Conservation (phyloP, 2,888 invertebrate species). For the Tineola bisselliella region DNA sequence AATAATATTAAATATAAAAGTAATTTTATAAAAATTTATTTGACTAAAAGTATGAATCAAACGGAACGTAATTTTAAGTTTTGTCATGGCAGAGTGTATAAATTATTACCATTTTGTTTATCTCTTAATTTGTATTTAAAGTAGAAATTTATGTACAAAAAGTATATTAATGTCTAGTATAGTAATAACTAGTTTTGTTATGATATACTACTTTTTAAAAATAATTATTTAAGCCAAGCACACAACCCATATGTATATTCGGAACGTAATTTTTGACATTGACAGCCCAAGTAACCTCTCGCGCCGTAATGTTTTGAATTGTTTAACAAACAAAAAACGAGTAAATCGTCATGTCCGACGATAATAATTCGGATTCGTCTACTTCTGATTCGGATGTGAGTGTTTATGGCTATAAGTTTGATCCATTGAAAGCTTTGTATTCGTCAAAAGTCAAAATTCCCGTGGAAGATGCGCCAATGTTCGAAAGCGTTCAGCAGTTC, state of each 20-base stretch:
- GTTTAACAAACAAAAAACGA: constrained; percentile 3
- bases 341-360: constrained; percentile 31
- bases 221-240: no score
- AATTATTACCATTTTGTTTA: no score
- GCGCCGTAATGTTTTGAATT: background rate
- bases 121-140: no score
- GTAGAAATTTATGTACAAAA: no score
- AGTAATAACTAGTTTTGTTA: no score
- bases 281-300: background rate
- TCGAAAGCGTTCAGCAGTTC: constrained; percentile 76
- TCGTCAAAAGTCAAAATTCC: constrained; percentile 65
- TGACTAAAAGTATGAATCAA: no score
- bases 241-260: background rate
- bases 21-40: no score
- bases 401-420: constrained; percentile 63
- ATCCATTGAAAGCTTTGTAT: constrained; percentile 77
- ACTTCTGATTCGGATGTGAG: constrained; percentile 52
- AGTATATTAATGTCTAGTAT: no score
- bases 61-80: no score
- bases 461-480: constrained; percentile 65
- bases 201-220: no score
- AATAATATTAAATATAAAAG: no score
- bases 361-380: constrained; percentile 39
- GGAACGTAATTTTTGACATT: background rate
- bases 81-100: no score